These are phyloP conservation scores for Heterotis niloticus DNA, from an alignment of 2,113 vertebrate genomes.

Conservation along the genomic window DNA sequence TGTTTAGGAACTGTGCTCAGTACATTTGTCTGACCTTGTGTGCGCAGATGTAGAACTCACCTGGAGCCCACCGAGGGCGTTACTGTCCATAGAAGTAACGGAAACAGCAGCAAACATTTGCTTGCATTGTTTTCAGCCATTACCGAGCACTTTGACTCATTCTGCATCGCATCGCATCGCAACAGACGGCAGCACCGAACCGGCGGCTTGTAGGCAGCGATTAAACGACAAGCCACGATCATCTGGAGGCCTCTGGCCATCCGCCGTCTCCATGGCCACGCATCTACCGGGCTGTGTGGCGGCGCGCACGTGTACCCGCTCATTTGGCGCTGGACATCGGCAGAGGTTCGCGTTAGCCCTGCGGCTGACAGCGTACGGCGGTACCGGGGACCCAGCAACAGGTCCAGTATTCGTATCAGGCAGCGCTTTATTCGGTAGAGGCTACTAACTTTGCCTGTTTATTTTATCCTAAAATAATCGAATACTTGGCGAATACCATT, in stretches of 20 bases:
- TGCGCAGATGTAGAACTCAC: neutral
- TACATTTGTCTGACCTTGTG: neutral
- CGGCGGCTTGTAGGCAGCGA: slow-evolving; percentile 15
- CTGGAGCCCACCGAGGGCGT: neutral
- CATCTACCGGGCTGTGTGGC: slow-evolving; percentile 11
- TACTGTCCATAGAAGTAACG: slow-evolving; percentile 1
- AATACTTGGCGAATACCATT: too few relatives aligned
- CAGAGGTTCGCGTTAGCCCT: slow-evolving; percentile 17
- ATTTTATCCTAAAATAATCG: too few relatives aligned
- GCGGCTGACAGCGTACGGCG: neutral
- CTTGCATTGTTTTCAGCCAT: slow-evolving; percentile 16
- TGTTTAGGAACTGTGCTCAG: neutral
- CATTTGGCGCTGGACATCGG: slow-evolving; percentile 24
- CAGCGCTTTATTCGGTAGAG: too few relatives aligned
- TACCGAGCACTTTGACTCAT: neutral
- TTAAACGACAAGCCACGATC: slow-evolving; percentile 19
- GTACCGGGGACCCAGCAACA: neutral
- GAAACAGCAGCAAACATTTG: neutral
- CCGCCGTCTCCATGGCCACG: slow-evolving; percentile 22
- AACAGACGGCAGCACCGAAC: slow-evolving; percentile 7
- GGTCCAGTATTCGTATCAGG: neutral
- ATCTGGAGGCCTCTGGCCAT: slow-evolving; percentile 18
- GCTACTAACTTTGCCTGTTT: too few relatives aligned
- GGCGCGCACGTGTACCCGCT: slow-evolving; percentile 15
- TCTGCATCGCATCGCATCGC: slow-evolving; percentile 16